Percentiles rank a stretch among this genome's conserved stretches.
Conservation (phyloP, 1,140 invertebrate species). For the Meloidogyne hapla region DNA sequence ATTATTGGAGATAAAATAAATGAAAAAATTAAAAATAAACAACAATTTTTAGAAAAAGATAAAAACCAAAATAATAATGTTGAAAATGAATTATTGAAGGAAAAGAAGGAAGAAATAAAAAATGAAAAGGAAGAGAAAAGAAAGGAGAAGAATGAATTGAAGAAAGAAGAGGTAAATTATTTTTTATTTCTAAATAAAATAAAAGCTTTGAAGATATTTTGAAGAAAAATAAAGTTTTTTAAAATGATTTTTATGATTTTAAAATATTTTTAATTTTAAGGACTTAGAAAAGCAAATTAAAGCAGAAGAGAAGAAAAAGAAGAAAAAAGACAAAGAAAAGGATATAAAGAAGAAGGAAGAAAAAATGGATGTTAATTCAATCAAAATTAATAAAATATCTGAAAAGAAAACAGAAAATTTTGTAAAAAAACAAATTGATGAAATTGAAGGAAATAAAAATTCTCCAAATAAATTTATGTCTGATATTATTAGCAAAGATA, state of each 20-base stretch:
- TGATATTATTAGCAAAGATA: not conserved
- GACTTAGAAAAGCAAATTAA: not conserved
- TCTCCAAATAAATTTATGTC: no score
- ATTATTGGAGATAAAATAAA: not conserved
- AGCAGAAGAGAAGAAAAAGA: not conserved
- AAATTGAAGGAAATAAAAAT: not conserved
- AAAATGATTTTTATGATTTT: no score
- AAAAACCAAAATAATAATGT: no score
- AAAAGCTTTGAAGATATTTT: no score
- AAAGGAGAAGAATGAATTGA: not conserved
- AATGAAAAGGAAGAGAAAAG: not conserved
- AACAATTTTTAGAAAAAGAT: no score
- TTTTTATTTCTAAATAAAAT: not conserved
- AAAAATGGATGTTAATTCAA: not conserved
- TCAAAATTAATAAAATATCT: not conserved
- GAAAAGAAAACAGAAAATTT: not conserved
- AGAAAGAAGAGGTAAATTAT: not conserved
- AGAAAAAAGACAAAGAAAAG: not conserved
- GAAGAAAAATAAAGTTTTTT: no score
- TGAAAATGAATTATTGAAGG: no score
- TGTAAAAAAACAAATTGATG: not conserved
- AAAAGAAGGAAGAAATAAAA: no score
- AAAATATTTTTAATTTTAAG: no score
- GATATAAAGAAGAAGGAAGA: not conserved
- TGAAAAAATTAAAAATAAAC: not conserved